A percentile compares a stretch with the other conserved stretches of the same genome.
Conservation (phyloP, 2,888 invertebrate genomes). For the Litoditis marina region DNA sequence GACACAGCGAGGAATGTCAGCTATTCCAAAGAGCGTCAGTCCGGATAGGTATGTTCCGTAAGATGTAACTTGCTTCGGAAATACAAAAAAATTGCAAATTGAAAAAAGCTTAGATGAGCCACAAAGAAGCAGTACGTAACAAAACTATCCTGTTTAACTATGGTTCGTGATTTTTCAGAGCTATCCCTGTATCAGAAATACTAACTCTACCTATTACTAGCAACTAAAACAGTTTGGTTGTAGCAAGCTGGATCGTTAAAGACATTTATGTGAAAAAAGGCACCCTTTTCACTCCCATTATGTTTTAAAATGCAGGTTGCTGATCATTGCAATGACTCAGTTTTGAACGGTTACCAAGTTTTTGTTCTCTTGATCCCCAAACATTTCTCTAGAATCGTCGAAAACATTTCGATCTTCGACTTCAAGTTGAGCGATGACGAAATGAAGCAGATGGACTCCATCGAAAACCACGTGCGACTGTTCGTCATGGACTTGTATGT, state of each 20-base stretch:
- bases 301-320: too few species aligned
- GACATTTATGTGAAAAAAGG: neutral
- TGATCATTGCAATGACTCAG: too few species aligned
- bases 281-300: neutral
- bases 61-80: too few species aligned
- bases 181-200: too few species aligned
- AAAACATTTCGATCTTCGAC: slow-evolving; percentile 48
- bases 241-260: too few species aligned
- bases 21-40: slow-evolving; percentile 43
- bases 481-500: slow-evolving; percentile 39
- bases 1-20: slow-evolving; percentile 42
- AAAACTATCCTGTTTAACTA: too few species aligned
- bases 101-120: too few species aligned
- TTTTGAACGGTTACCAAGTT: neutral
- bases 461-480: slow-evolving; percentile 28
- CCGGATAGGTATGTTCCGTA: slow-evolving; percentile 34
- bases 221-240: too few species aligned
- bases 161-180: too few species aligned
- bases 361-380: neutral
- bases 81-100: too few species aligned
- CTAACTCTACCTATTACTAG: too few species aligned
- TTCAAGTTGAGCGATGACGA: slow-evolving; percentile 44
- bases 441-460: slow-evolving; percentile 28
- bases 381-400: slow-evolving; percentile 26
- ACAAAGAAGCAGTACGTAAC: too few species aligned